A percentile compares a stretch with the other conserved stretches of the same genome.
phyloP scores from a whole-genome alignment of 1,140 invertebrate genomes.

The Aphaenogaster ashmeadi region DNA sequence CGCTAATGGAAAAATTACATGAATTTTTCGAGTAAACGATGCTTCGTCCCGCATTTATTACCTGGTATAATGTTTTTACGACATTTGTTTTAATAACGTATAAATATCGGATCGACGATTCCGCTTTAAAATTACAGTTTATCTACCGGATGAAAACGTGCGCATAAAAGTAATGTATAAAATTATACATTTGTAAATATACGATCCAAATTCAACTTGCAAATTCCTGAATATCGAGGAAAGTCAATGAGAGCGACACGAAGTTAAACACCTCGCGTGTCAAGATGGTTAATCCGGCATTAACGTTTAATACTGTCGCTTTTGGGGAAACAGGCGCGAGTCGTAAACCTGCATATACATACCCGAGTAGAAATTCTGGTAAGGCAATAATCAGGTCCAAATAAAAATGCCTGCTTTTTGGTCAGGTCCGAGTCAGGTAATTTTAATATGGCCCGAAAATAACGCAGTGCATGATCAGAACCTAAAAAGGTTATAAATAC shows the following conservation, averaged over 20 bases:
- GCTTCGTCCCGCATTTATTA: conserved; percentile 19
- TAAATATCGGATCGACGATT: conserved; percentile 31
- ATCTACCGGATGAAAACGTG: background rate
- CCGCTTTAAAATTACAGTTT: background rate
- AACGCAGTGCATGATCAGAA: too few relatives aligned
- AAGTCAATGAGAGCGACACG: background rate
- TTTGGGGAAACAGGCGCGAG: background rate
- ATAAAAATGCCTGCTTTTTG: too few relatives aligned
- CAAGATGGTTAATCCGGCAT: background rate
- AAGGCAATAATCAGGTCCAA: too few relatives aligned
- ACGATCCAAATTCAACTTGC: background rate
- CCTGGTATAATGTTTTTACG: background rate
- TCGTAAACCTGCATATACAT: background rate
- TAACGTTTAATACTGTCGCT: background rate
- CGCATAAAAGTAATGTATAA: conserved; percentile 4
- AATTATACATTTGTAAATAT: conserved; percentile 23
- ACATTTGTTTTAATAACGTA: conserved; percentile 21
- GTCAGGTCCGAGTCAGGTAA: too few relatives aligned
- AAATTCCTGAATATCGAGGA: background rate
- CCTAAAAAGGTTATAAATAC: too few relatives aligned
- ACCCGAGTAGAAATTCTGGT: background rate
- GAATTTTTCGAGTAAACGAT: background rate
- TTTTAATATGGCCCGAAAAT: too few relatives aligned
- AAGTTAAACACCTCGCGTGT: background rate
- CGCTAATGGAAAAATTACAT: background rate